A percentile compares a stretch with the other conserved stretches of the same genome.
These are phyloP conservation scores for Diadumene lineata DNA, from an alignment of 92 coral and sea anemone genomes.

Conservation along the genomic window DNA sequence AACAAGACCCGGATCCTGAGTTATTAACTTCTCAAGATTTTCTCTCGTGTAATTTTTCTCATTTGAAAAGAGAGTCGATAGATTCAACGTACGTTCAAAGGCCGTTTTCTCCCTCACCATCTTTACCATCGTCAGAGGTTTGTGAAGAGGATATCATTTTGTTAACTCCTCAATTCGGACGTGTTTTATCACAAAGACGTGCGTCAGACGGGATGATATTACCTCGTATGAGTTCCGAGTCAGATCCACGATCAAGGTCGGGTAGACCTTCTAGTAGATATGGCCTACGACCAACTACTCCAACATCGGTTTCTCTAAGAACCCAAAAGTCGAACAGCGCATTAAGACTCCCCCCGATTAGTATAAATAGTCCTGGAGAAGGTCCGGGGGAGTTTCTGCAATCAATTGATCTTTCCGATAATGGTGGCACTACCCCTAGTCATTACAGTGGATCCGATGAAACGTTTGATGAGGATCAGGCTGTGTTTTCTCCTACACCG, in stretches of 20 bases:
- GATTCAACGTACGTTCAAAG: conserved; percentile 36
- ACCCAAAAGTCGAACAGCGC: conserved; percentile 13
- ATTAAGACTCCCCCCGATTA: conserved; percentile 18
- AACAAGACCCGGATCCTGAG: not conserved
- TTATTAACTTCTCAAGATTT: conserved; percentile 7
- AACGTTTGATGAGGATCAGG: not conserved
- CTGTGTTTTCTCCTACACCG: not conserved
- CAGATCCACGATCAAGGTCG: not conserved
- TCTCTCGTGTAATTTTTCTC: not conserved
- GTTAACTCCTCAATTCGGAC: conserved; percentile 18
- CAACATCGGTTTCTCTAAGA: conserved; percentile 3
- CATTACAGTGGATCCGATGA: not conserved
- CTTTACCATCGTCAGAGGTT: conserved; percentile 10
- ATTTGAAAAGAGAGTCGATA: conserved; percentile 23
- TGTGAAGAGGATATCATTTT: conserved; percentile 39
- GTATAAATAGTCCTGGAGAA: not conserved
- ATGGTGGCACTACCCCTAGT: not conserved
- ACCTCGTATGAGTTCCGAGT: not conserved
- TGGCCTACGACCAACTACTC: conserved; percentile 12
- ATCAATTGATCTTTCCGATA: not conserved
- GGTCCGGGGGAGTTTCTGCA: not conserved
- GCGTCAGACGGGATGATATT: conserved; percentile 40
- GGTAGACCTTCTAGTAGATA: conserved; percentile 1
- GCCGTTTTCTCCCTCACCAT: conserved; percentile 38
- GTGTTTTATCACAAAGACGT: conserved; percentile 7